Base-by-base conservation (phyloP, 2,113 vertebrate species). In the Caranx ignobilis region DNA sequence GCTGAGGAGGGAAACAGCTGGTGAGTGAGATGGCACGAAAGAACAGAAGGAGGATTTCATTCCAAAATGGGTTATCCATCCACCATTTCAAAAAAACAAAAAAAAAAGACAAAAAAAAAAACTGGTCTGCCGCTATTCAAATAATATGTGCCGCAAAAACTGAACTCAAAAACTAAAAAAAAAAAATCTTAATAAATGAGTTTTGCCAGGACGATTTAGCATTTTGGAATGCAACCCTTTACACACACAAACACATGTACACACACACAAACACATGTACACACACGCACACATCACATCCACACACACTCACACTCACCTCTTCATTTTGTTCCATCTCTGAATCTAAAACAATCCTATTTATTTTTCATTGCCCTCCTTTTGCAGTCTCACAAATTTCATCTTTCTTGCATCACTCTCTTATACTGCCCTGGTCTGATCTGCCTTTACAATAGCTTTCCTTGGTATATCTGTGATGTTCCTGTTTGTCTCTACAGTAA, bases 1-100 rank as follows among this genome's bases (percentile, higher is more conserved):
- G 90, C 95, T 96, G 95, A 95, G 94, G 94, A 96, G 93, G 94
- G 91, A 96, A 95, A 95, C 92, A 95, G 91, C 92, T 92, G 81
- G 90, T 95, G 92, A 91, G 93, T 94, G 93, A 93, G 82, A 92
- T 85, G 88, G 69, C 88, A 93, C 88, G 81, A 86, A 86, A 92
- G 66, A 91, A 91, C 81, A 90, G 74, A 71, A 72, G 82, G 65
- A 91, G 81, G 71, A 79, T 84, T 89, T 86, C 90, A 93, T 92
- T 91, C 91, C 90, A 92, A 92, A 88, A 92, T 79, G 77, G 81
- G 80, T 60, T 54, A 78, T 43, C 48, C 32, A 60, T 54, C 13
- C 4, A 52, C 47, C 13, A 26, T 43, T 70, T 69, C 48, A 16
- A 26, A 56, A 55, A 55, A 11, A 21, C 26, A 26, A 26, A 26